These are phyloP conservation scores for Bolinopsis microptera DNA, from an alignment of 37 sponge, comb jelly and placozoan species.

Conservation along the genomic window DNA sequence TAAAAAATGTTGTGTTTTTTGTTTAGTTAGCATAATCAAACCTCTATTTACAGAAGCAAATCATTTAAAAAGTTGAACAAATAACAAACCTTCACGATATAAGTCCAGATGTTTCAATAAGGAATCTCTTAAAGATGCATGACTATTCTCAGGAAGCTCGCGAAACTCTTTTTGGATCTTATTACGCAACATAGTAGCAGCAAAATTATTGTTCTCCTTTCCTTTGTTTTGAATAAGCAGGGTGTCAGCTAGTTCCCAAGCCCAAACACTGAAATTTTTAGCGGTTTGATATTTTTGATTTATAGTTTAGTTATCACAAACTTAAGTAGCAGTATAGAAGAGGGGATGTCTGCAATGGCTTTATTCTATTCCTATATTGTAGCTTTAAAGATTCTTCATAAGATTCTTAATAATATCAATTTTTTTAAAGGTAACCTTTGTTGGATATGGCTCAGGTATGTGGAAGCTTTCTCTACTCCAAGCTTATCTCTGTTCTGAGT, in stretches of 20 bases:
- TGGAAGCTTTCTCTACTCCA: conserved; percentile 33
- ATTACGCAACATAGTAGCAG: conserved; percentile 26
- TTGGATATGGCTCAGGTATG: conserved; percentile 12
- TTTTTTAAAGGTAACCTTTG: neutral
- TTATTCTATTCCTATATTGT: too few relatives aligned
- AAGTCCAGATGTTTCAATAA: conserved; percentile 23
- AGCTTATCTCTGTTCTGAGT: neutral
- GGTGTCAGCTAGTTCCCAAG: conserved; percentile 54
- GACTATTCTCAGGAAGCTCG: conserved; percentile 22
- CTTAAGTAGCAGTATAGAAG: too few relatives aligned
- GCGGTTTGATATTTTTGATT: neutral
- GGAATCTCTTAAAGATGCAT: conserved; percentile 33
- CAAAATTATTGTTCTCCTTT: conserved; percentile 16
- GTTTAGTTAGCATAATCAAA: neutral
- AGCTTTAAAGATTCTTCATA: too few relatives aligned
- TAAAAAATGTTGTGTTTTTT: neutral
- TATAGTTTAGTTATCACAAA: neutral
- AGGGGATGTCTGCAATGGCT: too few relatives aligned
- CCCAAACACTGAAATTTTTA: conserved; percentile 29
- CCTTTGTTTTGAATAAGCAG: conserved; percentile 43
- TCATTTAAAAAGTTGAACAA: too few relatives aligned
- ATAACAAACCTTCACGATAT: conserved; percentile 9
- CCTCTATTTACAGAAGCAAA: neutral
- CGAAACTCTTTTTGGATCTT: conserved; percentile 51
- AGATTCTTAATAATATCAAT: neutral